Conservation (phyloP, 2,113 vertebrate genomes). For the Circaetus cinerascens region DNA sequence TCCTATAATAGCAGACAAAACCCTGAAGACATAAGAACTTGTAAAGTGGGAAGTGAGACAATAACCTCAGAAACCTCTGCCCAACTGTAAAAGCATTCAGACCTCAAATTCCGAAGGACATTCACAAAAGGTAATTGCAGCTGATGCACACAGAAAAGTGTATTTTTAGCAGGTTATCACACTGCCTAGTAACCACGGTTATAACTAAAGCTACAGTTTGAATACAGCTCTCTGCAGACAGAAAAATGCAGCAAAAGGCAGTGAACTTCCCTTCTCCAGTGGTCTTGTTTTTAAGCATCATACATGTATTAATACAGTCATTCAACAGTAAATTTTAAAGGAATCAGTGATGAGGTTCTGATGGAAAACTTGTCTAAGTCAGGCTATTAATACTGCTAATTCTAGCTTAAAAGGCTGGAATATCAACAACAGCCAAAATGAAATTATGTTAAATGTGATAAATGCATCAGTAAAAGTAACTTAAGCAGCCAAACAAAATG, state of each 20-base stretch:
- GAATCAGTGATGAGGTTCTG: background rate
- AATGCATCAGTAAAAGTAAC: background rate
- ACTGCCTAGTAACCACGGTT: background rate
- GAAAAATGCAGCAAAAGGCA: background rate
- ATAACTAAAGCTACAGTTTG: background rate
- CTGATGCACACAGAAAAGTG: background rate
- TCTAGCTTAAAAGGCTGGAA: background rate
- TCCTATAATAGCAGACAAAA: background rate
- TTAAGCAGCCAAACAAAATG: background rate
- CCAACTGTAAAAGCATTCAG: background rate
- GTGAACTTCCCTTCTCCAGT: background rate
- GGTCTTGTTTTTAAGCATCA: background rate
- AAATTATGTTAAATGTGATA: background rate
- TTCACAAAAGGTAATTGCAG: background rate
- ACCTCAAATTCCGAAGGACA: background rate
- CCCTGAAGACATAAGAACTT: background rate
- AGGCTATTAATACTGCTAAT: background rate
- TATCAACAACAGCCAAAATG: background rate
- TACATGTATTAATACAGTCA: background rate
- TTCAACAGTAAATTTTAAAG: background rate
- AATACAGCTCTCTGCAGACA: background rate
- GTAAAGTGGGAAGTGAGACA: background rate
- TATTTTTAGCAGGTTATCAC: background rate
- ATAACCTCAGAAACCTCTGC: background rate
- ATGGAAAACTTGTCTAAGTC: background rate